Conservation (phyloP, 2,113 vertebrate species). For the Macrotis lagotis region DNA sequence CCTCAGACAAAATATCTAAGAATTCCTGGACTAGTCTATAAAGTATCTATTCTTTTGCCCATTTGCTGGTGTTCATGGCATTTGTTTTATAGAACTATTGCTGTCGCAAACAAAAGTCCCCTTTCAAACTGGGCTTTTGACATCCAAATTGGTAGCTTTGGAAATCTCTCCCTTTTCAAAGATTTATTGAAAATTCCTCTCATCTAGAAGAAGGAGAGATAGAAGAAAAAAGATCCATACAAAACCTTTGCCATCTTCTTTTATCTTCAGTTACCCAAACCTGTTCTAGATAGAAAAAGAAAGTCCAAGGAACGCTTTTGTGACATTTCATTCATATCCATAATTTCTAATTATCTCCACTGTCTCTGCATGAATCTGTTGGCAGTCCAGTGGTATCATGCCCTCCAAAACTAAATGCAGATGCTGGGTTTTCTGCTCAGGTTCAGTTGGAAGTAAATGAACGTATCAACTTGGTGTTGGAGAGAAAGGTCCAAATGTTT, state of each 20-base stretch:
- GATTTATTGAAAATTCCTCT: constrained; percentile 65
- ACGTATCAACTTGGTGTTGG: constrained; percentile 5
- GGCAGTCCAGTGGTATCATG: constrained; percentile 58
- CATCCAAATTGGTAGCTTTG: constrained; percentile 72
- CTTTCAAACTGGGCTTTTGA: constrained; percentile 74
- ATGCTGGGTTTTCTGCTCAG: constrained; percentile 53
- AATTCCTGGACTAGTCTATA: constrained; percentile 59
- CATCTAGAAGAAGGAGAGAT: constrained; percentile 60
- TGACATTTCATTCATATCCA: constrained; percentile 54
- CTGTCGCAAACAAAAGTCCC: constrained; percentile 48
- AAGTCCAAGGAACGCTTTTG: constrained; percentile 18
- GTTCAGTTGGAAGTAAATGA: constrained; percentile 36
- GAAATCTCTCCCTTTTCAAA: constrained; percentile 70
- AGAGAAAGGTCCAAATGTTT: constrained; percentile 26
- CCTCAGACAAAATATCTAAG: constrained; percentile 71
- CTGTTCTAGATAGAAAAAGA: constrained; percentile 46
- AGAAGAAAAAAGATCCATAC: constrained; percentile 36
- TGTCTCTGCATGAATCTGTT: constrained; percentile 57
- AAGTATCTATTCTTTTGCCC: constrained; percentile 52
- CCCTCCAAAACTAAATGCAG: constrained; percentile 19
- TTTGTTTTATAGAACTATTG: constrained; percentile 65
- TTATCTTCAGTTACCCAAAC: constrained; percentile 64
- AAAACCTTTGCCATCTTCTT: constrained; percentile 68
- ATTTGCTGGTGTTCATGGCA: constrained; percentile 59
- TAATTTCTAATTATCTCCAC: constrained; percentile 70